Evolutionary conservation across 2,113 vertebrate genomes (phyloP), one percentile per base, ranked within the genome.

Genomic region (Caranx melampygus): DNA sequence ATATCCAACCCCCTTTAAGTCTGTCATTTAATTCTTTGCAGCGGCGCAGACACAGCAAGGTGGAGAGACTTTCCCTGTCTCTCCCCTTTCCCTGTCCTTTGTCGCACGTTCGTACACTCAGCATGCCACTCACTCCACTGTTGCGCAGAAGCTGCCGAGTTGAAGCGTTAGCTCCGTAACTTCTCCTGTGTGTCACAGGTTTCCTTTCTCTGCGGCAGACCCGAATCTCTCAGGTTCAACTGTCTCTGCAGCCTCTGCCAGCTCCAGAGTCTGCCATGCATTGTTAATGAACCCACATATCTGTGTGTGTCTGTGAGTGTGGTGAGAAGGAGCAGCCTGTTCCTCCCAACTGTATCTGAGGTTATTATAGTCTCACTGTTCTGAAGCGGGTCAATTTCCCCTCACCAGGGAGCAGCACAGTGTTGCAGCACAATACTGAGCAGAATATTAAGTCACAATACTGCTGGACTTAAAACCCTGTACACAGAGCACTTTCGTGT

Each of bases 41-140:
- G 78, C 51, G 68, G 69, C 68, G 91, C 91, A 90, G 88, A 92
- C 70, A 69, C 83, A 84, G 90, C 88, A 84, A 90, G 88, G 89
- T 90, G 82, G 72, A 78, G 54, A 72, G 42, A 88, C 72, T 54
- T 82, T 51, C 15, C 74, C 82, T 76, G 54, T 45, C 54, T 40
- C 45, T 54, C 59, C 62, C 47, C 33, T 42, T 37, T 8, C 67
- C 60, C 40, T 52, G 49, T 13, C 31, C 51, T 75, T 55, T 69
- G 37, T 87, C 75, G 78, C 75, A 67, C 71, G 52, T 75, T 78
- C 44, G n/a, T 20, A 57, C 49, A 63, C 37, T 49, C 54, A 42
- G 52, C 64, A 12, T 11, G 15, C 59, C 49, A 6, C 52, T 85
- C 42, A 3, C 33, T 78, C 51, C 3, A 1, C 59, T n/a, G 58